Evolutionary conservation across 1,140 invertebrate species (phyloP), one percentile per base, ranked within the genome.

Genomic region (Asobara japonica): DNA sequence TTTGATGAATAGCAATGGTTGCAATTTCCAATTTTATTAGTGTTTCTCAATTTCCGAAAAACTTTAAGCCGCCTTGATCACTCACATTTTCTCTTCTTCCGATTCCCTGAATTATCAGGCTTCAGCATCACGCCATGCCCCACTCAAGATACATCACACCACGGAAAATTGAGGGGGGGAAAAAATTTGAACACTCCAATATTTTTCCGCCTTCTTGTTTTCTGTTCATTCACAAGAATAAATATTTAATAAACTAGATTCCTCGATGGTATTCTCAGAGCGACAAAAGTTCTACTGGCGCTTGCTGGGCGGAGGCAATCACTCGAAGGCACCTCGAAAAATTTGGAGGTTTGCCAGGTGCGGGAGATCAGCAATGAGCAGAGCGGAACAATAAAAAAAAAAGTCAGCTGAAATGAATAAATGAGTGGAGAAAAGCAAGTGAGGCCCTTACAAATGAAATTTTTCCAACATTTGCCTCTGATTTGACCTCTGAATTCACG

Each of bases 81-180:
- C 41, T 45, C 11, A 56, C 51, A 27, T 56, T 56, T 56, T 25
- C 51, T 11, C 20, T 56, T 56, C 11, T 25, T 11, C 13, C 51
- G 20, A 25, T 56, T 56, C 13, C 5, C 13, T 25, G 51, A 25
- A 22, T 25, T 22, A 1, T 0, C 51, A 56, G 51, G 22, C 51
- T 56, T 56, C 51, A 56, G 18, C 51, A 56, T 56, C 51, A 56
- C 51, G 51, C 51, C 51, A 56, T 56, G 22, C 51, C 51, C 22
- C 51, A 13, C 22, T 20, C 51, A 56, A 51, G 1, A 1, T 22
- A 56, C 51, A 56, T 56, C 51, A 56, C 51, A 22, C 22, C 22
- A 6, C 51, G 13, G 25, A 10, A 5, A 7, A 27, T 25, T 56
- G 13, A n/a, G n/a, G n/a, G n/a, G n/a, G n/a, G n/a, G n/a, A n/a